Percentiles rank a stretch among this genome's conserved stretches.
phyloP scores from a whole-genome alignment of 1,140 invertebrate genomes.

The Drosophila elegans region DNA sequence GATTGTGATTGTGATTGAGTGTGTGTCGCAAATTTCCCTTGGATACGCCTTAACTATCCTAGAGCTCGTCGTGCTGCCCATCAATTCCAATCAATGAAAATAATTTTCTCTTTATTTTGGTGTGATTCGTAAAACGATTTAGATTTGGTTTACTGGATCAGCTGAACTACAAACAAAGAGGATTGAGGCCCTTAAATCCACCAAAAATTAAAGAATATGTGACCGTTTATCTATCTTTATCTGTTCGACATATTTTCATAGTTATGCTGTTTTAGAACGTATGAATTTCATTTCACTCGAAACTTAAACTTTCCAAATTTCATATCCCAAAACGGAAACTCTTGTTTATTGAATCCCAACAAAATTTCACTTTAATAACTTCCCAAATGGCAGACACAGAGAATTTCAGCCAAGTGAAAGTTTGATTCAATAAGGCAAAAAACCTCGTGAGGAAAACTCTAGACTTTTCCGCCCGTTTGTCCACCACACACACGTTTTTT shows the following conservation, averaged over 20 bases:
- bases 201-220: neutral
- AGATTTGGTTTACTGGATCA: neutral
- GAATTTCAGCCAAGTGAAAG: constrained; percentile 26
- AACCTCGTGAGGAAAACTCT: constrained; percentile 25
- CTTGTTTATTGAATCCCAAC: constrained; percentile 25
- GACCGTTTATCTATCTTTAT: neutral
- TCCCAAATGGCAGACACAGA: constrained; percentile 22
- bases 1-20: constrained; percentile 16
- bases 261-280: neutral
- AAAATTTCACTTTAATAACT: constrained; percentile 33
- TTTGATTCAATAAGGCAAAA: constrained; percentile 36
- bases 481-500: neutral
- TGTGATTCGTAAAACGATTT: neutral
- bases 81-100: constrained; percentile 22
- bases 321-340: constrained; percentile 1
- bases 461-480: constrained; percentile 1
- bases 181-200: neutral
- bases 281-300: too few relatives aligned
- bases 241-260: neutral
- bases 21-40: constrained; percentile 12
- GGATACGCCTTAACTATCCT: neutral
- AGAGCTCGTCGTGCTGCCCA: constrained; percentile 1
- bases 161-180: neutral
- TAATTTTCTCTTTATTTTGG: neutral
- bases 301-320: too few relatives aligned